Conservation (phyloP, 2,888 invertebrate genomes). For the Apotomis turbidana region DNA sequence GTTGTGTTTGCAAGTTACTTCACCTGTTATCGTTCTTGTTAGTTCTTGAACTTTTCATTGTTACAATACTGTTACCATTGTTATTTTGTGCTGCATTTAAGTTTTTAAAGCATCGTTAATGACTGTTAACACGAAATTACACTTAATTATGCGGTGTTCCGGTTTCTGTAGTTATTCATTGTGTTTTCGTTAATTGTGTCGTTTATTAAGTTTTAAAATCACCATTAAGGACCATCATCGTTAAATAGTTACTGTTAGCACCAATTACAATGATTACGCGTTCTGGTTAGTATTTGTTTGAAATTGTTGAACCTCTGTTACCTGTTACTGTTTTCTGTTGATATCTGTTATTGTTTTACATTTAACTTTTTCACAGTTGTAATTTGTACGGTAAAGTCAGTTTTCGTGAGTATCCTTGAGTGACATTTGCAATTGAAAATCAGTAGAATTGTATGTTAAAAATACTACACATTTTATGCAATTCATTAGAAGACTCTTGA, state of each 20-base stretch:
- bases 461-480: background rate
- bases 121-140: background rate
- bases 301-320: slow-evolving; percentile 16
- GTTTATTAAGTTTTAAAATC: slow-evolving; percentile 9
- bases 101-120: slow-evolving; percentile 4
- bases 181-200: background rate
- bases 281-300: background rate
- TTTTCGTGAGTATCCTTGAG: no score
- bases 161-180: background rate
- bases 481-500: background rate
- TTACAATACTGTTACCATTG: slow-evolving; percentile 33
- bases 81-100: slow-evolving; percentile 16
- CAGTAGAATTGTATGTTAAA: background rate
- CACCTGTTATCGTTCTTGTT: slow-evolving; percentile 39
- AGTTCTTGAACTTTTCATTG: slow-evolving; percentile 37
- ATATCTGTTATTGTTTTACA: slow-evolving; percentile 18
- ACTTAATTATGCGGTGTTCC: background rate
- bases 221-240: background rate
- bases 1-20: slow-evolving; percentile 51
- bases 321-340: slow-evolving; percentile 28
- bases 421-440: background rate
- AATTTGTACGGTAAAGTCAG: background rate
- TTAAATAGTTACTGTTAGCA: slow-evolving; percentile 7
- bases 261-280: background rate
- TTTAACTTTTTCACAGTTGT: slow-evolving; percentile 11